Conservation (phyloP, 2,113 vertebrate species). For the Neogobius melanostomus region DNA sequence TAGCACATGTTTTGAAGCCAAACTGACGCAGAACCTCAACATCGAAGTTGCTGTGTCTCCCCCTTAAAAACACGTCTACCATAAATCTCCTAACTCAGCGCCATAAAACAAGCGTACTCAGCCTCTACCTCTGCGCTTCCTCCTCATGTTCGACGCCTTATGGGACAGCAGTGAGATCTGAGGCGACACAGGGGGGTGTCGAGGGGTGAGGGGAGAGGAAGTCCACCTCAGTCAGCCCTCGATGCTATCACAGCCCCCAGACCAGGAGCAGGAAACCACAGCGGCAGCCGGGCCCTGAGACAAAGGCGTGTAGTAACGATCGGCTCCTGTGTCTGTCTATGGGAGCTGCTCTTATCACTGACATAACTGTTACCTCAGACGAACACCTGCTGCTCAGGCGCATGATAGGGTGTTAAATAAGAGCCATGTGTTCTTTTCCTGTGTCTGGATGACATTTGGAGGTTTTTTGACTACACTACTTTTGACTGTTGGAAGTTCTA, state of each 20-base stretch:
- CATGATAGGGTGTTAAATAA: not conserved
- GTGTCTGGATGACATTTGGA: too few relatives aligned
- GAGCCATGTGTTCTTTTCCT: not conserved
- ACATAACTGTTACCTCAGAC: conserved; percentile 49
- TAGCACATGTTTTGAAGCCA: too few relatives aligned
- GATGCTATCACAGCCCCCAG: conserved; percentile 61
- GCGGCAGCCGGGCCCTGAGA: conserved; percentile 40
- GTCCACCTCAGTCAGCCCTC: conserved; percentile 36
- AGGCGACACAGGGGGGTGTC: not conserved
- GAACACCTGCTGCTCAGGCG: conserved; percentile 3
- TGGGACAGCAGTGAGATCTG: not conserved
- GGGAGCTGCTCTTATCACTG: conserved; percentile 44
- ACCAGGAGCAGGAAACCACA: conserved; percentile 63
- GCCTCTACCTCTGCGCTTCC: not conserved
- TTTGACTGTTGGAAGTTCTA: too few relatives aligned
- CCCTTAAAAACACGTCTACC: not conserved
- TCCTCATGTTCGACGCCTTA: not conserved
- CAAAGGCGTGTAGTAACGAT: conserved; percentile 40
- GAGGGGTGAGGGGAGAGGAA: conserved; percentile 33
- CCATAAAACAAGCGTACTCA: not conserved
- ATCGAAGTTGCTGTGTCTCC: too few relatives aligned
- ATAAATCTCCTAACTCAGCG: not conserved
- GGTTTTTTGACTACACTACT: too few relatives aligned
- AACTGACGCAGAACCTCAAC: too few relatives aligned
- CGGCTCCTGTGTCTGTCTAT: conserved; percentile 34